A percentile compares a stretch with the other conserved stretches of the same genome.
phyloP scores from a whole-genome alignment of 1,140 invertebrate species.

The Penaeus japonicus region DNA sequence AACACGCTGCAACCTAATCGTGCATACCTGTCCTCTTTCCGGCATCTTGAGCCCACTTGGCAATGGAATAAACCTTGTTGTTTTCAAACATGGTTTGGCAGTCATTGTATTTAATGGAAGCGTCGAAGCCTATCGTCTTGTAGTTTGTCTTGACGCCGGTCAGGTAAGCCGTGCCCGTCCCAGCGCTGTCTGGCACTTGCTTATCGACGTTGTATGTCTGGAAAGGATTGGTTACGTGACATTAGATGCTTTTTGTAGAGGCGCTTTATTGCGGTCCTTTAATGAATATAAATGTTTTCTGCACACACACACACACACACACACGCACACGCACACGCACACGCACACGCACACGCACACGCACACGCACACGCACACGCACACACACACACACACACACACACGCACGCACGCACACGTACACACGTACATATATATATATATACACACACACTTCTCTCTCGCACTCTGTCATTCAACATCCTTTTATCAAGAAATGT shows the following conservation, averaged over 20 bases:
- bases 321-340: too few relatives aligned
- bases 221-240: neutral
- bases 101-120: slow-evolving; percentile 31
- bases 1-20: neutral
- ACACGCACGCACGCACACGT: too few relatives aligned
- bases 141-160: slow-evolving; percentile 77
- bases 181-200: slow-evolving; percentile 88
- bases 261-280: too few relatives aligned
- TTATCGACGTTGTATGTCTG: slow-evolving; percentile 89
- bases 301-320: too few relatives aligned
- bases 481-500: too few relatives aligned
- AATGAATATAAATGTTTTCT: too few relatives aligned
- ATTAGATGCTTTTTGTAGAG: too few relatives aligned
- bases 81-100: slow-evolving; percentile 40
- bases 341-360: slow-evolving; percentile 76
- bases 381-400: too few relatives aligned
- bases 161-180: slow-evolving; percentile 86
- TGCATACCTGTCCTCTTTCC: slow-evolving; percentile 54
- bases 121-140: slow-evolving; percentile 51
- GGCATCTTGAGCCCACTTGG: slow-evolving; percentile 52
- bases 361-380: too few relatives aligned
- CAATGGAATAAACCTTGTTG: slow-evolving; percentile 52
- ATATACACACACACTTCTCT: too few relatives aligned
- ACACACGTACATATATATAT: too few relatives aligned
- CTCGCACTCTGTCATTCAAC: too few relatives aligned